phyloP scores from a whole-genome alignment of 53 echinoderm and acorn worm genomes.

The Astropecten irregularis region DNA sequence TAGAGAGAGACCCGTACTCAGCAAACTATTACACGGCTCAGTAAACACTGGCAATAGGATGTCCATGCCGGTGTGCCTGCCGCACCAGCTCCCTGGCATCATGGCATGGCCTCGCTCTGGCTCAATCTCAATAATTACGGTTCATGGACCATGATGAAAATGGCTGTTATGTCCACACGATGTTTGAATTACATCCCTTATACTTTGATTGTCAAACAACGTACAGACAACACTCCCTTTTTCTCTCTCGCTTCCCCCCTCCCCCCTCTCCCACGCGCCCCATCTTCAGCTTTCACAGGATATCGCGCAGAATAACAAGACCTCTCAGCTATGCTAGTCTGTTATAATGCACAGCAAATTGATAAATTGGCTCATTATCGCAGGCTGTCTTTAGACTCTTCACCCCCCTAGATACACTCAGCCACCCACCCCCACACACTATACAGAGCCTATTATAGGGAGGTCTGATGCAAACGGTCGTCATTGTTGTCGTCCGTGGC shows the following conservation, averaged over 20 bases:
- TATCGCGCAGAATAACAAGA: slow-evolving; percentile 20
- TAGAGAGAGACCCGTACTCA: background rate
- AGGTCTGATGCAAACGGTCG: slow-evolving; percentile 25
- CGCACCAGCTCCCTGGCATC: background rate
- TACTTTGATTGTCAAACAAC: slow-evolving; percentile 33
- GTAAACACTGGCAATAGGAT: slow-evolving; percentile 21
- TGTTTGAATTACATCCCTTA: slow-evolving; percentile 39
- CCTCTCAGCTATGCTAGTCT: slow-evolving; percentile 27
- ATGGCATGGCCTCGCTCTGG: too few species aligned
- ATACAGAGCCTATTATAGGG: background rate
- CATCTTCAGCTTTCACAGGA: background rate
- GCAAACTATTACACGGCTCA: slow-evolving; percentile 56
- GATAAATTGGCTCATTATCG: slow-evolving; percentile 49
- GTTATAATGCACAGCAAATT: slow-evolving; percentile 58
- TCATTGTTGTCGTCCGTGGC: slow-evolving; percentile 34
- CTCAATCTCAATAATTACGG: slow-evolving; percentile 15
- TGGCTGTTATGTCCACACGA: slow-evolving; percentile 6
- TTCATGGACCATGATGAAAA: slow-evolving; percentile 48
- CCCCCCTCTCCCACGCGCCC: background rate
- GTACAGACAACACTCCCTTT: background rate
- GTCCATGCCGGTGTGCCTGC: background rate
- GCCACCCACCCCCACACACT: too few species aligned
- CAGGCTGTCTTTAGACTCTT: background rate
- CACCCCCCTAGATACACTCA: too few species aligned
- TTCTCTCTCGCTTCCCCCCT: background rate